phyloP scores from a whole-genome alignment of 2,113 vertebrate genomes.

The Bubo blakistoni region DNA sequence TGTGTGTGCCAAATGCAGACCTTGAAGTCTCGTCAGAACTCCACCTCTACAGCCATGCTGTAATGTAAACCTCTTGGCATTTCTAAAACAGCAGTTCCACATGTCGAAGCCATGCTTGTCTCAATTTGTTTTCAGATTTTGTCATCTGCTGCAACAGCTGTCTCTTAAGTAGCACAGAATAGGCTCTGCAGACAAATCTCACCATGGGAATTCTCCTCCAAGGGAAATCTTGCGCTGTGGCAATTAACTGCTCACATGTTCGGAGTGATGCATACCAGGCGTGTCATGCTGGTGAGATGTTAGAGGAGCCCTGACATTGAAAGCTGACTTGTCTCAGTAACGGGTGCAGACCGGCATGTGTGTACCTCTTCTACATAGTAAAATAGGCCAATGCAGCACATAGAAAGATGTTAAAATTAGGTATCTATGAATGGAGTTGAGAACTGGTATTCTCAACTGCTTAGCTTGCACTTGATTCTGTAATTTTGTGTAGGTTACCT shows the following conservation, averaged over 20 bases:
- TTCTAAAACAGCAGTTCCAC: conserved; percentile 19
- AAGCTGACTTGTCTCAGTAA: neutral
- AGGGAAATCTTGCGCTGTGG: neutral
- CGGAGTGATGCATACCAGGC: neutral
- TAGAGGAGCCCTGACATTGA: neutral
- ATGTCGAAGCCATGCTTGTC: conserved; percentile 10
- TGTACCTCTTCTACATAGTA: neutral
- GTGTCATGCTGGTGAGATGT: neutral
- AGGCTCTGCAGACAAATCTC: neutral
- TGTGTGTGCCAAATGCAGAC: neutral
- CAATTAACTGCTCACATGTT: conserved; percentile 40
- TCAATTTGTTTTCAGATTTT: conserved; percentile 35
- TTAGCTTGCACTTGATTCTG: neutral
- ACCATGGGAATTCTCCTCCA: conserved; percentile 46
- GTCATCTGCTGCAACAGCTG: conserved; percentile 59
- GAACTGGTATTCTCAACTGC: neutral
- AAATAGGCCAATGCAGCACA: neutral
- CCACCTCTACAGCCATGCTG: neutral
- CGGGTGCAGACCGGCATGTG: neutral
- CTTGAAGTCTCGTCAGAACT: neutral
- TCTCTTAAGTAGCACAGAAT: neutral
- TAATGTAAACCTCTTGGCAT: conserved; percentile 17
- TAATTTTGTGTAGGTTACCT: neutral
- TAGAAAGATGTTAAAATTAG: neutral
- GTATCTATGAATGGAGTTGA: neutral